phyloP scores from a whole-genome alignment of 2,888 invertebrate genomes.

The Ethmia dodecea region DNA sequence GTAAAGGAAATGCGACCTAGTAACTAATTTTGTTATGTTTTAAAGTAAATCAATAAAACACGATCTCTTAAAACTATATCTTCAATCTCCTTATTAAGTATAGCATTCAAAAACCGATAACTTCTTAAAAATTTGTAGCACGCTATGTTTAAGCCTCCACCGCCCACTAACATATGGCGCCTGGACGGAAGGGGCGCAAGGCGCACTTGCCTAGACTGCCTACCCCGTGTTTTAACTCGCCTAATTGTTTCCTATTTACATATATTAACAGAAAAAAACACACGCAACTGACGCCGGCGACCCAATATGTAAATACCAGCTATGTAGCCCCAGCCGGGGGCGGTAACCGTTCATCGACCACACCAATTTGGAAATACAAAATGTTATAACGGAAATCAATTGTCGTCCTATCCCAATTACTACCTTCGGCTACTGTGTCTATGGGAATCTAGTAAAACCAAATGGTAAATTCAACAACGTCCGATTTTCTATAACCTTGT shows the following conservation, averaged over 20 bases:
- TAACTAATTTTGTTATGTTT: too few relatives aligned
- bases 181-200: slow-evolving; percentile 57
- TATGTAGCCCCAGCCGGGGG: slow-evolving; percentile 42
- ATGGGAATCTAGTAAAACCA: slow-evolving; percentile 37
- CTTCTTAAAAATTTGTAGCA: too few relatives aligned
- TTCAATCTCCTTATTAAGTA: too few relatives aligned
- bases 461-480: slow-evolving; percentile 10
- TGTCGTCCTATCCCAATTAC: slow-evolving; percentile 47
- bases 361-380: slow-evolving; percentile 45
- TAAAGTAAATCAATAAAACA: too few relatives aligned
- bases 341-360: slow-evolving; percentile 39
- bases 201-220: slow-evolving; percentile 70
- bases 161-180: slow-evolving; percentile 69
- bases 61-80: too few relatives aligned
- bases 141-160: too few relatives aligned
- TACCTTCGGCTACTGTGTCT: slow-evolving; percentile 24
- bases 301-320: slow-evolving; percentile 52
- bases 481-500: slow-evolving; percentile 17
- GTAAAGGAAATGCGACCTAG: too few relatives aligned
- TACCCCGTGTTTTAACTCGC: slow-evolving; percentile 76
- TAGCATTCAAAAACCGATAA: too few relatives aligned
- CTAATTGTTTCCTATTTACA: slow-evolving; percentile 77
- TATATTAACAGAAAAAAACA: slow-evolving; percentile 70
- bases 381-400: slow-evolving; percentile 64
- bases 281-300: slow-evolving; percentile 60